These are phyloP conservation scores for Formica aserva DNA, from an alignment of 2,888 invertebrate genomes.

Conservation along the genomic window DNA sequence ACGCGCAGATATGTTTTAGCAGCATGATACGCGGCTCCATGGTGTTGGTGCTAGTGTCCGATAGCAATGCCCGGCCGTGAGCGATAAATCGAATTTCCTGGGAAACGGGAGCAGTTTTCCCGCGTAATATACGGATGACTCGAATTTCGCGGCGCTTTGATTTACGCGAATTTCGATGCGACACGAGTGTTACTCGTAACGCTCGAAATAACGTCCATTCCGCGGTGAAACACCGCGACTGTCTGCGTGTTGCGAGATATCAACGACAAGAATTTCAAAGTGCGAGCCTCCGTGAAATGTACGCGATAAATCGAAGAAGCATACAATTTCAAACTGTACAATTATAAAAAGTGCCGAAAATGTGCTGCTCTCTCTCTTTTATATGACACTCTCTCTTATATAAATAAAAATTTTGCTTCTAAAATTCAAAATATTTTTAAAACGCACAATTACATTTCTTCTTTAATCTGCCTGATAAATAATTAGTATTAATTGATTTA, in stretches of 20 bases:
- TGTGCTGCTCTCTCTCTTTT: background rate
- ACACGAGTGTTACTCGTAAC: conserved; percentile 22
- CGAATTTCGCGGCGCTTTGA: conserved; percentile 57
- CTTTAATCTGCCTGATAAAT: background rate
- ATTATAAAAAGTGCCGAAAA: background rate
- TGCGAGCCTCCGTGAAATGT: conserved; percentile 5
- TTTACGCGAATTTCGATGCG: conserved; percentile 48
- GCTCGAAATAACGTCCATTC: conserved; percentile 46
- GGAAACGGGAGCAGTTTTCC: conserved; percentile 50
- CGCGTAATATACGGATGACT: conserved; percentile 47
- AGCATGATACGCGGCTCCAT: background rate
- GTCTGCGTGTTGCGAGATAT: conserved; percentile 7
- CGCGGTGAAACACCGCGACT: conserved; percentile 19
- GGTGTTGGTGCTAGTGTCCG: background rate
- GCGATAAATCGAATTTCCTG: conserved; percentile 53
- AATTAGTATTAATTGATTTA: background rate
- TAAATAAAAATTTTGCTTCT: background rate
- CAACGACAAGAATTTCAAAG: conserved; percentile 13
- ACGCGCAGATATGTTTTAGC: background rate
- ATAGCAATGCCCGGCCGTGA: conserved; percentile 31
- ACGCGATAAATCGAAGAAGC: conserved; percentile 29
- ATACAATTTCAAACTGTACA: background rate
- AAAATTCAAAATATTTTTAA: background rate
- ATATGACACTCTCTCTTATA: no score
- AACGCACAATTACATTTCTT: background rate